Conservation (phyloP, 2,888 invertebrate genomes). For the Zaprionus lineosus region DNA sequence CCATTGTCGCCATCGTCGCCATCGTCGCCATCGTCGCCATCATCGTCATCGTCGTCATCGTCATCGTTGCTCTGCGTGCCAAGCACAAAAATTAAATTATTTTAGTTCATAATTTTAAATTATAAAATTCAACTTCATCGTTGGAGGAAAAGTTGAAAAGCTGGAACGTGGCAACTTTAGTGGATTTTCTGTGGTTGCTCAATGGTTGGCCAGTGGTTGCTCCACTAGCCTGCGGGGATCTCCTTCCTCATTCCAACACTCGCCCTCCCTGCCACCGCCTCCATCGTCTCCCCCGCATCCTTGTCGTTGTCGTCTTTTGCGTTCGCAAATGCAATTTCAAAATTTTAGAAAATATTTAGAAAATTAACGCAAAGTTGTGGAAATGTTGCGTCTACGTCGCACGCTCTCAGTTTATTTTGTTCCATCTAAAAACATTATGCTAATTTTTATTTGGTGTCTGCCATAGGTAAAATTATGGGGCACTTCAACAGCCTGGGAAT, state of each 20-base stretch:
- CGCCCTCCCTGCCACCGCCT: too few species aligned
- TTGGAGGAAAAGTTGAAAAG: constrained; percentile 34
- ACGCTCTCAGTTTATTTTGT: constrained; percentile 40
- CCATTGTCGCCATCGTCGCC: constrained; percentile 12
- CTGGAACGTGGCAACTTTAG: constrained; percentile 47
- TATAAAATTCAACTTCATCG: constrained; percentile 63
- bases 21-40: constrained; percentile 28
- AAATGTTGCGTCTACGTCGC: constrained; percentile 59
- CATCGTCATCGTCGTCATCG: constrained; percentile 13
- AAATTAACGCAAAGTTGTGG: constrained; percentile 78
- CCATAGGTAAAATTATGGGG: constrained; percentile 24
- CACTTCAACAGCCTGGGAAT: too few species aligned
- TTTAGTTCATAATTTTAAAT: constrained; percentile 76
- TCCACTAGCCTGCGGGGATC: constrained; percentile 45
- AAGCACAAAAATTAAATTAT: constrained; percentile 71
- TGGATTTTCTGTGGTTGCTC: constrained; percentile 32
- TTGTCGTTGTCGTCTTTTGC: constrained; percentile 10
- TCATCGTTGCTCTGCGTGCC: constrained; percentile 55
- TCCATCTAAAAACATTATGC: constrained; percentile 64
- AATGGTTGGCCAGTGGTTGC: neutral
- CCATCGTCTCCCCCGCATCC: constrained; percentile 1
- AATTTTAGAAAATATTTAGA: constrained; percentile 74
- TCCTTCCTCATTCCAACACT: too few species aligned
- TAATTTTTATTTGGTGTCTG: constrained; percentile 35
- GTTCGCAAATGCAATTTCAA: constrained; percentile 61